A percentile compares a stretch with the other conserved stretches of the same genome.
Evolutionary conservation across 1,140 invertebrate genomes (phyloP).

Genomic region (Tetragnatha versicolor): DNA sequence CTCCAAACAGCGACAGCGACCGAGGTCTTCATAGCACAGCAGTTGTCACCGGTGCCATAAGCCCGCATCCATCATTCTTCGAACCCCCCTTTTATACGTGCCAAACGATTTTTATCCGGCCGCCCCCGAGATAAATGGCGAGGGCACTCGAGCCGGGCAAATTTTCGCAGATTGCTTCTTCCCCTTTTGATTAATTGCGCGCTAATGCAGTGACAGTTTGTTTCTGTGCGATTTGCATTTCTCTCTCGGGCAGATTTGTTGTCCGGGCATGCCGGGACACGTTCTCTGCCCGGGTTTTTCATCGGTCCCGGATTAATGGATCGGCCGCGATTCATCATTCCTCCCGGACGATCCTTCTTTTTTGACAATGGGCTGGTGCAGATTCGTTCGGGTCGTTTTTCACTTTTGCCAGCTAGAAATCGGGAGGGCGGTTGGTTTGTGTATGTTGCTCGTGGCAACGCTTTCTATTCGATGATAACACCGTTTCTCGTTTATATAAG

Average conservation of each 20-base stretch:
- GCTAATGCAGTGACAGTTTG: slow-evolving; percentile 47
- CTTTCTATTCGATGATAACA: too few relatives aligned
- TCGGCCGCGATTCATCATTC: too few relatives aligned
- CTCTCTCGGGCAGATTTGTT: neutral
- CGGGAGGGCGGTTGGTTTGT: too few relatives aligned
- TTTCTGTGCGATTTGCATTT: slow-evolving; percentile 45
- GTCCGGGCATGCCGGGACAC: too few relatives aligned
- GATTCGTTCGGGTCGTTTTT: too few relatives aligned
- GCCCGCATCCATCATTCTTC: slow-evolving; percentile 44
- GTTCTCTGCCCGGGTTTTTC: too few relatives aligned
- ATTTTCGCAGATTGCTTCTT: slow-evolving; percentile 25
- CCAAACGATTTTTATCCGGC: slow-evolving; percentile 46
- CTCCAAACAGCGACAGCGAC: neutral
- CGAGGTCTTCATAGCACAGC: slow-evolving; percentile 21
- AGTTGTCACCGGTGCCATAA: slow-evolving; percentile 20
- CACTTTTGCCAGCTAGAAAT: too few relatives aligned
- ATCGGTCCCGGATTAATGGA: too few relatives aligned
- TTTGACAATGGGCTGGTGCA: too few relatives aligned
- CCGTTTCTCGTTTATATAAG: too few relatives aligned
- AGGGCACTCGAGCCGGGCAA: slow-evolving; percentile 5
- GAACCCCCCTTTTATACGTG: slow-evolving; percentile 8
- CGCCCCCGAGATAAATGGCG: slow-evolving; percentile 44
- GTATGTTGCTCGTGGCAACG: too few relatives aligned
- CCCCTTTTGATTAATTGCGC: slow-evolving; percentile 35
- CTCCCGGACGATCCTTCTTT: too few relatives aligned